A percentile compares a stretch with the other conserved stretches of the same genome.
phyloP scores from a whole-genome alignment of 2,888 invertebrate species.

The Xylota sylvarum region DNA sequence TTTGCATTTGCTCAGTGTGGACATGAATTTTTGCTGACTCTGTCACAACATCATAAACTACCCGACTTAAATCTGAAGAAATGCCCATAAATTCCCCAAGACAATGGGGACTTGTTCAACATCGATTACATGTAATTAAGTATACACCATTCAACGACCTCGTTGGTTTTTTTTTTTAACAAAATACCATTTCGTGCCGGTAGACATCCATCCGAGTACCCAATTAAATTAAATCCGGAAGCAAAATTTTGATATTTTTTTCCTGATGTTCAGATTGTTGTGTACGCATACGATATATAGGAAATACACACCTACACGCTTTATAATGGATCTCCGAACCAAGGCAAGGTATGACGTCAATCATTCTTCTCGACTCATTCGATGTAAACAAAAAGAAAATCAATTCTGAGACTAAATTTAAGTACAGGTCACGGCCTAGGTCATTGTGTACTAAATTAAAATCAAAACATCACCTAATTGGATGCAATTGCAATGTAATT shows the following conservation, averaged over 20 bases:
- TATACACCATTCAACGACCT: constrained; percentile 20
- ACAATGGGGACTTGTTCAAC: neutral
- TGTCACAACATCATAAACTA: neutral
- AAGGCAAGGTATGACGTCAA: constrained; percentile 51
- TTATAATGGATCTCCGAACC: neutral
- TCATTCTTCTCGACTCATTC: neutral
- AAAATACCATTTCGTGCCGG: neutral
- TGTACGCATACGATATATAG: neutral
- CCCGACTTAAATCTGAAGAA: neutral
- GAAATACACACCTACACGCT: neutral
- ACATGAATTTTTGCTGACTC: neutral
- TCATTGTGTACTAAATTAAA: constrained; percentile 42
- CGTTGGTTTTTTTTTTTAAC: neutral
- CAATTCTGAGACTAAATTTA: constrained; percentile 24
- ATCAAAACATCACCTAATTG: constrained; percentile 41
- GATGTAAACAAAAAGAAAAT: constrained; percentile 18
- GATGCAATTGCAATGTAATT: neutral
- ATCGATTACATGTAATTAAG: neutral
- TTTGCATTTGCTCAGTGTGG: neutral
- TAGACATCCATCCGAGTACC: neutral
- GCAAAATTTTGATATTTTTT: constrained; percentile 1
- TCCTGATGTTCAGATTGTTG: neutral
- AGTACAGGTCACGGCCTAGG: constrained; percentile 50
- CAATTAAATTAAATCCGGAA: constrained; percentile 24
- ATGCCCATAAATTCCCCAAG: neutral